These are phyloP conservation scores for Ophonus ardosiacus DNA, from an alignment of 2,888 invertebrate genomes.

Conservation along the genomic window DNA sequence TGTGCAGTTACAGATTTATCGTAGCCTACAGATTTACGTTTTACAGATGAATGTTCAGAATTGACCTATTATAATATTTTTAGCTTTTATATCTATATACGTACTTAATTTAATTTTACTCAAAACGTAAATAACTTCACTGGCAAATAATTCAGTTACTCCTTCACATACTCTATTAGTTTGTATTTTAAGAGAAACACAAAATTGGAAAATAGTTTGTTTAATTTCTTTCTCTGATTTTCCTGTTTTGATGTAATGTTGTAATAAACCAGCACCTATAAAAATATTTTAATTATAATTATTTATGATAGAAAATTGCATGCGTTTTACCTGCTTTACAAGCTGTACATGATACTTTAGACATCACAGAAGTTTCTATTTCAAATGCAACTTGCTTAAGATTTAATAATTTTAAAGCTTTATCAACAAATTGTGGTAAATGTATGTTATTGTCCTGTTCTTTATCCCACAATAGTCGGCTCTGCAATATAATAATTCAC, in stretches of 20 bases:
- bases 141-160: slow-evolving; percentile 89
- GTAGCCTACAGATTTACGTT: too few relatives aligned
- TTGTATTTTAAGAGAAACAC: slow-evolving; percentile 92
- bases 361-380: slow-evolving; percentile 94
- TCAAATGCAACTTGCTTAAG: slow-evolving; percentile 90
- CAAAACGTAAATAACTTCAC: slow-evolving; percentile 78
- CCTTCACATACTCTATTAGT: slow-evolving; percentile 93
- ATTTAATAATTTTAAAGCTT: slow-evolving; percentile 89
- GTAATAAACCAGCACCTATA: slow-evolving; percentile 87
- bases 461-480: slow-evolving; percentile 84
- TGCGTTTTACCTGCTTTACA: slow-evolving; percentile 84
- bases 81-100: slow-evolving; percentile 35
- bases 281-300: background rate
- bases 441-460: slow-evolving; percentile 84
- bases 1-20: too few relatives aligned
- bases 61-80: too few relatives aligned
- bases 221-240: slow-evolving; percentile 92
- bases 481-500: slow-evolving; percentile 54
- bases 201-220: slow-evolving; percentile 90
- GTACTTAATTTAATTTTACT: slow-evolving; percentile 74
- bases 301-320: background rate
- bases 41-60: too few relatives aligned
- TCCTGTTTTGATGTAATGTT: slow-evolving; percentile 91
- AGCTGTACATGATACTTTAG: slow-evolving; percentile 93
- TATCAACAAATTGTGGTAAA: slow-evolving; percentile 88